Percentiles rank a stretch among this genome's conserved stretches.
Conservation (phyloP, 2,888 invertebrate genomes). For the Mechanitis messenoides region DNA sequence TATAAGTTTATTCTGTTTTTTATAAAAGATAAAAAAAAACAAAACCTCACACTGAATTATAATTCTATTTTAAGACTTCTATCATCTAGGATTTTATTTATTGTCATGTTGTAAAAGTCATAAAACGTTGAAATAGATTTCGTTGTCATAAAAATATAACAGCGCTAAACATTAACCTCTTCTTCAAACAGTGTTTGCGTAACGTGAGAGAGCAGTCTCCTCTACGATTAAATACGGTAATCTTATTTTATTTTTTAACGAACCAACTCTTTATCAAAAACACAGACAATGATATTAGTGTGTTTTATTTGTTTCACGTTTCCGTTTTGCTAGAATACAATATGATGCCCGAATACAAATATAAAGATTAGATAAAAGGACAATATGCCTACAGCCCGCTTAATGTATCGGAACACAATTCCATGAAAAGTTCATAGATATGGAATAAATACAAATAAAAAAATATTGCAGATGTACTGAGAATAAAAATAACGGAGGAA, state of each 20-base stretch:
- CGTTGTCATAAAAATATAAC: slow-evolving; percentile 48
- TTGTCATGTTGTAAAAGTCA: not conserved
- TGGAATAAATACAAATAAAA: slow-evolving; percentile 11
- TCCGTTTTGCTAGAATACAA: slow-evolving; percentile 37
- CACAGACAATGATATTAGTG: slow-evolving; percentile 42
- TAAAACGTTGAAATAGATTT: slow-evolving; percentile 41
- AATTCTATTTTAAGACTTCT: too few relatives aligned
- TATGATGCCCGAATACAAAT: slow-evolving; percentile 30
- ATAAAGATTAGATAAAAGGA: slow-evolving; percentile 17
- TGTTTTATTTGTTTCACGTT: slow-evolving; percentile 39
- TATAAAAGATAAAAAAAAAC: too few relatives aligned
- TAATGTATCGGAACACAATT: slow-evolving; percentile 27
- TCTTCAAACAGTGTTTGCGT: slow-evolving; percentile 50
- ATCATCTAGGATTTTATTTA: not conserved
- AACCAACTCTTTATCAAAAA: slow-evolving; percentile 55
- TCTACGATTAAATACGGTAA: slow-evolving; percentile 49
- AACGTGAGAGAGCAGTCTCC: slow-evolving; percentile 35
- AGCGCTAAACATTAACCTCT: slow-evolving; percentile 38
- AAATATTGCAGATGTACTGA: slow-evolving; percentile 8
- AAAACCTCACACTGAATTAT: too few relatives aligned
- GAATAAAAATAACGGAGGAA: not conserved
- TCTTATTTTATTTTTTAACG: slow-evolving; percentile 61
- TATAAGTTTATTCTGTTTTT: too few relatives aligned
- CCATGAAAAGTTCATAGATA: slow-evolving; percentile 37
- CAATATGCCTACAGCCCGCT: slow-evolving; percentile 9